Percentiles rank a stretch among this genome's conserved stretches.
Conservation (phyloP, 2,888 invertebrate species). For the Euclidia mi region DNA sequence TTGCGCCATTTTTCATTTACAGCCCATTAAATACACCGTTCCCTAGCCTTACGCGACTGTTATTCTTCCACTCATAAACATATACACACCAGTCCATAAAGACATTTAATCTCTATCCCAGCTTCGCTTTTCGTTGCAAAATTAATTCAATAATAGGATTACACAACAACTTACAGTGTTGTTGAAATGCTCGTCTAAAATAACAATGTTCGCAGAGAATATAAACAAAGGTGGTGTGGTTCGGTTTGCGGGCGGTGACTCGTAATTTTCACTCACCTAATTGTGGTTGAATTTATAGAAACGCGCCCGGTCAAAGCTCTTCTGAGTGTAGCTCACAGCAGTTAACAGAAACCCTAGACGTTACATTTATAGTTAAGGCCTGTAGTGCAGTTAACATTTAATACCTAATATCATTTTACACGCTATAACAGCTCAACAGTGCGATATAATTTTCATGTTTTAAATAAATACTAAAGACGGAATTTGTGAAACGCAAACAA, state of each 20-base stretch:
- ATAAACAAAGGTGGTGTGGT: slow-evolving; percentile 18
- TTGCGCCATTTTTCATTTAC: slow-evolving; percentile 80
- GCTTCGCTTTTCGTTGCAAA: slow-evolving; percentile 38
- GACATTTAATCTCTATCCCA: slow-evolving; percentile 33
- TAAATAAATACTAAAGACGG: neutral
- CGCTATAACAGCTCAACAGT: slow-evolving; percentile 6
- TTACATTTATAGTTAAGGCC: slow-evolving; percentile 16
- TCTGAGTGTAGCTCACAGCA: neutral
- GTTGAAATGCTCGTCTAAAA: slow-evolving; percentile 29
- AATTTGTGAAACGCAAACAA: neutral
- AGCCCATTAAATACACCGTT: slow-evolving; percentile 76
- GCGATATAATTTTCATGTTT: neutral
- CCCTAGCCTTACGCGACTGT: slow-evolving; percentile 66
- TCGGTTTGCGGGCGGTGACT: slow-evolving; percentile 12
- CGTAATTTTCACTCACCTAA: slow-evolving; percentile 23
- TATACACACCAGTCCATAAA: slow-evolving; percentile 54
- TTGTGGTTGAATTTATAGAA: slow-evolving; percentile 33
- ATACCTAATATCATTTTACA: slow-evolving; percentile 20
- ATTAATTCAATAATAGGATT: too few species aligned
- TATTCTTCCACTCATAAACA: slow-evolving; percentile 75
- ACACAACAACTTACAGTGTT: slow-evolving; percentile 39
- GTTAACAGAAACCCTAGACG: slow-evolving; percentile 11
- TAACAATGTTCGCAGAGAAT: slow-evolving; percentile 20
- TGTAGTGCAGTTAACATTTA: slow-evolving; percentile 10
- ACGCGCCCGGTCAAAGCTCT: slow-evolving; percentile 20